These are phyloP conservation scores for Eucidaris tribuloides DNA, from an alignment of 35 echinoderm and acorn worm genomes.

Conservation along the genomic window DNA sequence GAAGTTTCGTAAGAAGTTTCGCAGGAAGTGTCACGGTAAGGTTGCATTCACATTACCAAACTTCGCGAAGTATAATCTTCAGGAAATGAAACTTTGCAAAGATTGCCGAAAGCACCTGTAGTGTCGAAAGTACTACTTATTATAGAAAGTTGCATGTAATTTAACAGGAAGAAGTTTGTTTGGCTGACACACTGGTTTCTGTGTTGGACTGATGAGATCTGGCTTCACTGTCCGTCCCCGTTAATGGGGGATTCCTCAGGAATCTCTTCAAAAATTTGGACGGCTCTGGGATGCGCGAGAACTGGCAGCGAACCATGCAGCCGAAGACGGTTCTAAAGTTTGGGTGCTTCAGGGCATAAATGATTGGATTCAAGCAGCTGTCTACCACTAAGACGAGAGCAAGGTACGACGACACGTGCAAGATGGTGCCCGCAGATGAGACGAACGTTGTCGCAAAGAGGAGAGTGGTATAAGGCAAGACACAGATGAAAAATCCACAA, in stretches of 20 bases:
- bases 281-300: slow-evolving; percentile 59
- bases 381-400: slow-evolving; percentile 57
- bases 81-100: too few species aligned
- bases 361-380: slow-evolving; percentile 75
- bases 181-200: slow-evolving; percentile 4
- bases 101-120: too few species aligned
- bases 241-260: background rate
- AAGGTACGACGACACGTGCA: slow-evolving; percentile 24
- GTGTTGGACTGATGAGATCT: slow-evolving; percentile 15
- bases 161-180: slow-evolving; percentile 4
- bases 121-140: too few species aligned
- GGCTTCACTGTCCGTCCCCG: slow-evolving; percentile 6
- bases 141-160: too few species aligned
- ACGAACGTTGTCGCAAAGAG: slow-evolving; percentile 44
- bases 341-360: slow-evolving; percentile 77
- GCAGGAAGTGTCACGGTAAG: too few species aligned
- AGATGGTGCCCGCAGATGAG: slow-evolving; percentile 1
- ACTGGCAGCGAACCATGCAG: slow-evolving; percentile 52
- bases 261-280: slow-evolving; percentile 19
- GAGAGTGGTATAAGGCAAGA: slow-evolving; percentile 34
- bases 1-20: too few species aligned
- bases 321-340: slow-evolving; percentile 61
- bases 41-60: too few species aligned
- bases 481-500: slow-evolving; percentile 58
- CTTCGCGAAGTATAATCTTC: too few species aligned